These are phyloP conservation scores for Temnothorax unifasciatus DNA, from an alignment of 2,888 invertebrate species.

Conservation along the genomic window DNA sequence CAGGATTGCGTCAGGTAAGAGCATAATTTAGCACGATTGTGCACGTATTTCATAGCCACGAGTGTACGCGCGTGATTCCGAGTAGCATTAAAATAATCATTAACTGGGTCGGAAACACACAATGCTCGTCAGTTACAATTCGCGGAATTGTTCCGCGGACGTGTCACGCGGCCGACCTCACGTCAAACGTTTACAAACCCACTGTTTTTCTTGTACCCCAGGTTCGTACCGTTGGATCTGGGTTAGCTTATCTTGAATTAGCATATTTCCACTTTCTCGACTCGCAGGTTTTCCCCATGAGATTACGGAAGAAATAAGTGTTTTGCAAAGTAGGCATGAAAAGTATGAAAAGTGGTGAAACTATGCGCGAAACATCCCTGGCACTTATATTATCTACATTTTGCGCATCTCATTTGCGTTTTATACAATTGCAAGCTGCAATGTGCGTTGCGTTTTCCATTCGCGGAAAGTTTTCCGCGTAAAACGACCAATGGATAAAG, in stretches of 20 bases:
- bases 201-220: not conserved
- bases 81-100: conserved; percentile 48
- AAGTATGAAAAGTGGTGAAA: not conserved
- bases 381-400: conserved; percentile 3
- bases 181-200: conserved; percentile 45
- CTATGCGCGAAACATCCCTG: not conserved
- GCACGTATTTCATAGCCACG: conserved; percentile 25
- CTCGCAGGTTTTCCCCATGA: not conserved
- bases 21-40: conserved; percentile 19
- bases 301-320: conserved; percentile 15
- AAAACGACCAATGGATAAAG: conserved; percentile 13
- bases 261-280: conserved; percentile 5
- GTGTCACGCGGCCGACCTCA: conserved; percentile 46
- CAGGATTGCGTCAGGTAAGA: not conserved
- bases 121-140: conserved; percentile 53
- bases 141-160: conserved; percentile 43
- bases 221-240: not conserved
- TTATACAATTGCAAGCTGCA: not conserved
- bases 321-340: conserved; percentile 13
- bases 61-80: conserved; percentile 31
- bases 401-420: not conserved
- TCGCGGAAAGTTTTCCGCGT: not conserved
- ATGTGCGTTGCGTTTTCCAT: not conserved
- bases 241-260: conserved; percentile 44
- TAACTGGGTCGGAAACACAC: conserved; percentile 52